Evolutionary conservation across 2,113 vertebrate genomes (phyloP).

Genomic region (Aplodontia rufa): DNA sequence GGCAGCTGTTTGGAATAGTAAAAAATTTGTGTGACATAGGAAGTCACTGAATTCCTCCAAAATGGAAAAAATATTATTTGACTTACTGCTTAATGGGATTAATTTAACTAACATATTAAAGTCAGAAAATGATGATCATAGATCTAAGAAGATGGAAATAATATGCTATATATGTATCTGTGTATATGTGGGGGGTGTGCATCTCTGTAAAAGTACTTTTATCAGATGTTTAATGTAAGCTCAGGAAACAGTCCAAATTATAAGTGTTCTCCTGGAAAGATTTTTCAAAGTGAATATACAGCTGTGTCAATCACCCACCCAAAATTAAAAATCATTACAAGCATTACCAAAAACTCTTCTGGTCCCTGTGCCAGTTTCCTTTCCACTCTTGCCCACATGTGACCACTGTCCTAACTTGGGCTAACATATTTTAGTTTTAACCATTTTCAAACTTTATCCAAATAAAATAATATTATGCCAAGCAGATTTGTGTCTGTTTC

Average conservation of each 20-base stretch:
- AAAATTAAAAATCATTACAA: not conserved
- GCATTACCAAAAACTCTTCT: not conserved
- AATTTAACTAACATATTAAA: not conserved
- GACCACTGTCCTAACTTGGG: not conserved
- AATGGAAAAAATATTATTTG: not conserved
- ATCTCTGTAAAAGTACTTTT: not conserved
- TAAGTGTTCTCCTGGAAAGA: not conserved
- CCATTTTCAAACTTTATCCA: not conserved
- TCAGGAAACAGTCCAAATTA: not conserved
- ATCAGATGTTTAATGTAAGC: not conserved
- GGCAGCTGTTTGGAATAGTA: not conserved
- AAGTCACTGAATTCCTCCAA: not conserved
- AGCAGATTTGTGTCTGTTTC: not conserved
- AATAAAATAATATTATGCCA: not conserved
- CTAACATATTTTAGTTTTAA: not conserved
- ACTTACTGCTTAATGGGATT: not conserved
- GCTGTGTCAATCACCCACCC: not conserved
- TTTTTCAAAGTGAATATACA: conserved; percentile 5
- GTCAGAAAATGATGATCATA: not conserved
- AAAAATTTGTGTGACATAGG: not conserved
- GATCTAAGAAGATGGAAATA: not conserved
- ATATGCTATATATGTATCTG: not conserved
- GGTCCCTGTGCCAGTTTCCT: too few species aligned
- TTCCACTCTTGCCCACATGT: not conserved
- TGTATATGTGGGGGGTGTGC: not conserved